Base-by-base conservation (phyloP, 2,888 invertebrate species). In the Xylota sylvarum region DNA sequence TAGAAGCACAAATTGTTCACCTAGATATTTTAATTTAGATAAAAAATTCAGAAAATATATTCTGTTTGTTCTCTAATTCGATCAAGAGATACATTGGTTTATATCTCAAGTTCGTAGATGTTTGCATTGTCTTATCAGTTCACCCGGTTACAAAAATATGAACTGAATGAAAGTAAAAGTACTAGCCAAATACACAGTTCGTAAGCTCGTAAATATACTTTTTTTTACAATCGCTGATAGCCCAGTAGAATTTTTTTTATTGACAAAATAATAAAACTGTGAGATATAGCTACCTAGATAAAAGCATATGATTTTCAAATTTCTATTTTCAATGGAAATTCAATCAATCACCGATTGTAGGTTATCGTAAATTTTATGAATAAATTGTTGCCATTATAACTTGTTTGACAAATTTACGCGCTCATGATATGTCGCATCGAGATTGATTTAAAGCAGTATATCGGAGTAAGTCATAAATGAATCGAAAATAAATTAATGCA, bases 321-420 rank as follows among this genome's bases (percentile, higher is more conserved):
- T 43, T 43, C 43, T 14, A 43, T 14, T 43, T 43, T 43, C 43
- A 7, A 23, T 9, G 10, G 1, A 23, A 50, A 12, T 4, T 12
- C 30, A 55, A 55, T 55, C 55, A 7, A 56, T 56, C 32, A 56
- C 35, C 10, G 56, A 56, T 14, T 43, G 5, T 14, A 14, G 6
- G 14, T 17, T 52, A 56, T 56, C 56, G n/a, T 56, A 14, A 17
- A 56, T 56, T 32, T 56, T 35, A 43, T 60, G 27, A n/a, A 60
- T 43, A 60, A 30, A 60, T 60, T 60, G 23, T 27, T 27, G 1
- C 14, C n/a, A n/a, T 23, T 56, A 32, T 35, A 56, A 32, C n/a
- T 32, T 23, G 23, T 60, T 60, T 60, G 40, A 60, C 40, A 60
- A 60, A 43, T 43, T 60, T 40, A 27, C 27, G 27, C 37, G 4